phyloP scores from a whole-genome alignment of 2,888 invertebrate species.

The Polylopha cassiicola region DNA sequence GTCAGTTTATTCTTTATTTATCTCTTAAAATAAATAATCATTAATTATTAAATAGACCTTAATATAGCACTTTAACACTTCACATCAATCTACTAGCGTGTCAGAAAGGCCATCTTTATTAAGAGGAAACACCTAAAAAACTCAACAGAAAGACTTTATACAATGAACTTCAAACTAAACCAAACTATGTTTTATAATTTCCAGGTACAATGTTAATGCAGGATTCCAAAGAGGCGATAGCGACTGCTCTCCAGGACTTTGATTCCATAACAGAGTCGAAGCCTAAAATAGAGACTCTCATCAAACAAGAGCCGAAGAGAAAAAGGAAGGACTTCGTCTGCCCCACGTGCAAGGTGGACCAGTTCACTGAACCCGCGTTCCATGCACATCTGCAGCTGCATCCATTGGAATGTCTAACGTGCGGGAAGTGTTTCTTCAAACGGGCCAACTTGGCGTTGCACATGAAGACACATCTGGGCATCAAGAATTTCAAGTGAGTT shows the following conservation, averaged over 20 bases:
- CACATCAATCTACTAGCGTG: too few species aligned
- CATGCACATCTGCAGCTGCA: slow-evolving; percentile 86
- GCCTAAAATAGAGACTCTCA: slow-evolving; percentile 66
- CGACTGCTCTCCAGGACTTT: slow-evolving; percentile 51
- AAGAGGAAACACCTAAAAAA: too few species aligned
- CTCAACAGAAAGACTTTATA: too few species aligned
- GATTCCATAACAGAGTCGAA: slow-evolving; percentile 54
- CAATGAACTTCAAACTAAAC: too few species aligned
- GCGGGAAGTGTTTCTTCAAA: slow-evolving; percentile 86
- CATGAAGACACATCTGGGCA: slow-evolving; percentile 87
- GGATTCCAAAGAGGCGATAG: slow-evolving; percentile 54
- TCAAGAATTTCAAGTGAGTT: slow-evolving; percentile 81
- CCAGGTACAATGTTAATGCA: slow-evolving; percentile 46
- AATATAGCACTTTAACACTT: too few species aligned
- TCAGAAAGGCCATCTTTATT: too few species aligned
- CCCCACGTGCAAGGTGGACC: slow-evolving; percentile 76
- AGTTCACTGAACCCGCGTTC: slow-evolving; percentile 81
- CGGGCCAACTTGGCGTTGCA: slow-evolving; percentile 86
- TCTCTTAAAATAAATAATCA: too few species aligned
- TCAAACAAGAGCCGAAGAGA: slow-evolving; percentile 62
- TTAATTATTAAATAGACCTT: too few species aligned
- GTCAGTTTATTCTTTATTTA: too few species aligned
- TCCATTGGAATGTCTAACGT: slow-evolving; percentile 88
- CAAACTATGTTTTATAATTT: slow-evolving; percentile 41
- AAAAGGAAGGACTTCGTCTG: slow-evolving; percentile 55